Percentiles rank a stretch among this genome's conserved stretches.
Conservation (phyloP, 2,113 vertebrate species). For the Prinia subflava region DNA sequence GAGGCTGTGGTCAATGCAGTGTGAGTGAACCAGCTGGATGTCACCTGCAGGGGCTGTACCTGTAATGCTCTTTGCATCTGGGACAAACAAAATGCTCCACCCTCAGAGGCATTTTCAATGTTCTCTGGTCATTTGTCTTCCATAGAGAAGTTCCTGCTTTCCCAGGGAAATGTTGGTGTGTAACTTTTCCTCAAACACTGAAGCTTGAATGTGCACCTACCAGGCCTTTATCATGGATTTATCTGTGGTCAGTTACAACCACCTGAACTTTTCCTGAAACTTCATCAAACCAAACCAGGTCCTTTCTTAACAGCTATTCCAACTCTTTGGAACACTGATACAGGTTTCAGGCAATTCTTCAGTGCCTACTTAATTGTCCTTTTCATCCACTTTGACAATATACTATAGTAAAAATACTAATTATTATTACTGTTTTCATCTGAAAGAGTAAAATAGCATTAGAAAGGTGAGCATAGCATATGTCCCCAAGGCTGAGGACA, state of each 20-base stretch:
- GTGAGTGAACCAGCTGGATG: background rate
- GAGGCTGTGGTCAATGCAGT: background rate
- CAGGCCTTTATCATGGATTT: rapidly evolving
- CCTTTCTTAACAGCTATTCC: background rate
- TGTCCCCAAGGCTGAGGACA: background rate
- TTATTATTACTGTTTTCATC: background rate
- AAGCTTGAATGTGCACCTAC: background rate
- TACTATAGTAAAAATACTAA: background rate
- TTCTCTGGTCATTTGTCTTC: background rate
- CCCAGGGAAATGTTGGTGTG: background rate
- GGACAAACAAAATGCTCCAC: background rate
- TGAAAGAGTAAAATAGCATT: background rate
- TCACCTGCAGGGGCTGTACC: background rate
- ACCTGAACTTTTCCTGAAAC: background rate
- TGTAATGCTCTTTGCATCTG: background rate
- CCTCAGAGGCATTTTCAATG: background rate
- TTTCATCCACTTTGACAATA: background rate
- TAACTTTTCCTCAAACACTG: rapidly evolving
- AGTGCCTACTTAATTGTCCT: background rate
- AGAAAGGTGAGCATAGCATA: background rate
- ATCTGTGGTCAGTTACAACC: background rate
- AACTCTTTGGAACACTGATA: background rate
- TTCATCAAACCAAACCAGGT: background rate
- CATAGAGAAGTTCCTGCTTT: background rate
- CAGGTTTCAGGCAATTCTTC: background rate